Evolutionary conservation across 1,140 invertebrate genomes (phyloP), one percentile per base, ranked within the genome.

Genomic region (Campoletis sonorensis): DNA sequence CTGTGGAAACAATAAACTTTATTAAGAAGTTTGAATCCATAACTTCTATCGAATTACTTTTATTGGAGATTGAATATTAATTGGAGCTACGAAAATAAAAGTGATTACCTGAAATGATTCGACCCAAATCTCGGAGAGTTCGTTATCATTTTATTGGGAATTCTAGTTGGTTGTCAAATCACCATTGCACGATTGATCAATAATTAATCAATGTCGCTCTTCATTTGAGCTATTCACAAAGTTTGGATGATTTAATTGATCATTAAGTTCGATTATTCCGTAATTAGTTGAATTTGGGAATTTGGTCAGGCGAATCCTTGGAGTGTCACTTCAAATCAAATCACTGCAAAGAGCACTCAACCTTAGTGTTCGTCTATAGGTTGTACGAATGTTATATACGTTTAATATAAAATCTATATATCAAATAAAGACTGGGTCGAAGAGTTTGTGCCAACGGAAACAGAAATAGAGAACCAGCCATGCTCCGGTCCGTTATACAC

Each of bases 401-500:
- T 70, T n/a, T 27, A 30, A 70, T 64, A 64, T 64, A 8, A 0
- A 64, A 64, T 27, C 4, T 64, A 64, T 21, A 64, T 16, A 26
- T 10, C 4, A 64, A 27, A 21, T 16, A 16, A 23, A 4, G 23
- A 16, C 58, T 16, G 21, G 58, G 58, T 64, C 58, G 58, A 64
- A n/a, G 64, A 70, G 11, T 61, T 61, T 27, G 26, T 37, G 75
- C 45, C 67, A 37, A 82, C 45, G 64, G 78, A 51, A 79, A 84
- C 76, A 80, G 77, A 75, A 67, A 79, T 67, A 82, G 70, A 78
- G 67, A 70, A 58, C 45, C 33, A 67, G 73, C 68, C 37, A 79
- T 80, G 78, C 58, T 81, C 72, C 40, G 79, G 79, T n/a, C 79
- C 78, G 80, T 76, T 80, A 61, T 77, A 79, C 80, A 79, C 80